Conservation (phyloP, 2,113 vertebrate species). For the Takifugu bimaculatus region DNA sequence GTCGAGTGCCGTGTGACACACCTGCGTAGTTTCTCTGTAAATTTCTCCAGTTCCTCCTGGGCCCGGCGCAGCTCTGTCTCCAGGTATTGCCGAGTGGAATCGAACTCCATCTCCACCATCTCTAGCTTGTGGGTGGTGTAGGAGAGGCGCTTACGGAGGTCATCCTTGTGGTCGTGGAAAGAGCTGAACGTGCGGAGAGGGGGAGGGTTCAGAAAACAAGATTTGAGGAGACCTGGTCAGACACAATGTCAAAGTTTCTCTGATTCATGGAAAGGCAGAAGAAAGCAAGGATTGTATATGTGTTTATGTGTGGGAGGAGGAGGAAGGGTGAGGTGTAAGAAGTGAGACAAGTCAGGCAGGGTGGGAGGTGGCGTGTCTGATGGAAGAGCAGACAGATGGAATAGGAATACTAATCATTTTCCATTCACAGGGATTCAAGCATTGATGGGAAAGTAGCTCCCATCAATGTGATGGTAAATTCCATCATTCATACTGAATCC, state of each 20-base stretch:
- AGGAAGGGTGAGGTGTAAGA: constrained; percentile 38
- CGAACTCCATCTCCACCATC: constrained; percentile 91
- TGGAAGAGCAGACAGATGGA: constrained; percentile 13
- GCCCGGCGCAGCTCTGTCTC: constrained; percentile 92
- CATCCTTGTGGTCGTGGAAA: constrained; percentile 94
- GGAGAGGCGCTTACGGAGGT: constrained; percentile 90
- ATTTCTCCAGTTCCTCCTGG: constrained; percentile 95
- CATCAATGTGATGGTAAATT: constrained; percentile 39
- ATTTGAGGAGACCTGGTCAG: constrained; percentile 2
- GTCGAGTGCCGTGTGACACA: constrained; percentile 44
- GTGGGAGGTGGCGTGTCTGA: constrained; percentile 34
- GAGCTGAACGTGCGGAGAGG: constrained; percentile 72
- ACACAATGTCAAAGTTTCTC: constrained; percentile 13
- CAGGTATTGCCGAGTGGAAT: constrained; percentile 91
- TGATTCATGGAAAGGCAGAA: constrained; percentile 1
- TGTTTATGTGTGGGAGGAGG: constrained; percentile 24
- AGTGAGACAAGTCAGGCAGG: constrained; percentile 25
- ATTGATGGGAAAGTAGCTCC: constrained; percentile 39
- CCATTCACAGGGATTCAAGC: constrained; percentile 40
- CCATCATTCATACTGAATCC: constrained; percentile 26
- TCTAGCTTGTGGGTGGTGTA: constrained; percentile 93
- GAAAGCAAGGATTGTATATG: neutral
- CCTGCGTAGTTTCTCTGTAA: constrained; percentile 93
- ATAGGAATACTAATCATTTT: constrained; percentile 58
- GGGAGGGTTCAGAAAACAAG: constrained; percentile 15